A percentile compares a stretch with the other conserved stretches of the same genome.
phyloP scores from a whole-genome alignment of 2,797 vertebrate species.

The Acanthiza pusilla region DNA sequence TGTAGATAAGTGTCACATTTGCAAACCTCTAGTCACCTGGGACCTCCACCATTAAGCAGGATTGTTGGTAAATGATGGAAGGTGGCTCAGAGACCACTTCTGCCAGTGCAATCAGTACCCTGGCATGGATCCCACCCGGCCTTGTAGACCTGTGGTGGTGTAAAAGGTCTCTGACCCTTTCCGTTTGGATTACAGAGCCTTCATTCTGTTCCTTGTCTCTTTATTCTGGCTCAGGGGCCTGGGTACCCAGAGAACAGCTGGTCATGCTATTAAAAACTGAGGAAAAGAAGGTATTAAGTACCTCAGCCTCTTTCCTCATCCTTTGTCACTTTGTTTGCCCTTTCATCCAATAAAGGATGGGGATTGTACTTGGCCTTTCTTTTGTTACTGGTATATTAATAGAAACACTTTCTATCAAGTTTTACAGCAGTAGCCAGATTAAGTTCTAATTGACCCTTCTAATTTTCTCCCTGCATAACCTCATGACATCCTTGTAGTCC shows the following conservation, averaged over 20 bases:
- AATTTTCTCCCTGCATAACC: neutral
- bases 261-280: neutral
- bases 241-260: neutral
- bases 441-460: neutral
- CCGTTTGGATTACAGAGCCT: neutral
- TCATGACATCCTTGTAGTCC: neutral
- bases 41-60: neutral
- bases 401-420: neutral
- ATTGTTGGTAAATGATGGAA: neutral
- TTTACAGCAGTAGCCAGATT: neutral
- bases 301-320: neutral
- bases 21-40: neutral
- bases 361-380: neutral
- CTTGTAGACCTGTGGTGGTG: rapidly evolving
- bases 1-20: neutral
- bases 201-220: rapidly evolving
- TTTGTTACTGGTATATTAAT: neutral
- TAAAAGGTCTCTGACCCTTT: neutral
- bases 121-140: neutral
- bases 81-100: neutral
- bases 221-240: neutral
- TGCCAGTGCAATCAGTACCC: neutral
- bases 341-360: neutral
- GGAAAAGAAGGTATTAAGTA: neutral
- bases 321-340: neutral